Base-by-base conservation (phyloP, 2,888 invertebrate species). In the Microctonus aethiopoides region DNA sequence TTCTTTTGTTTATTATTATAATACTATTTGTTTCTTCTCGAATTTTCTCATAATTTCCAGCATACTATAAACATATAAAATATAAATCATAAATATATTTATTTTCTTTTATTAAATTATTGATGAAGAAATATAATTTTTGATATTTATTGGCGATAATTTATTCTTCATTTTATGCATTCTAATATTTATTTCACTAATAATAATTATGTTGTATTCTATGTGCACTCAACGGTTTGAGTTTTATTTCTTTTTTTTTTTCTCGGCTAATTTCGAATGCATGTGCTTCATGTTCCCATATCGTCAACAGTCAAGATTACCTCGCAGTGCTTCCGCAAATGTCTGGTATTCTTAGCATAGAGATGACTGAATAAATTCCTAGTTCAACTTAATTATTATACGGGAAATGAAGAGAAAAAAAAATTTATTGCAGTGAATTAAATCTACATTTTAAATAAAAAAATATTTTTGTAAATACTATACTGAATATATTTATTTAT, bases 241-340 rank as follows among this genome's bases (percentile, higher is more conserved):
- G 41, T 2, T 54, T 52, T 20, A n/a, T n/a, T 52, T 6, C 52
- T 52, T 51, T 51, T 54, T 54, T 24, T 54, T 54, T 54, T 54
- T 54, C 9, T 54, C 54, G 24, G 26, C 26, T 24, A 54, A 54
- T 26, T 54, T n/a, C 54, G 54, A 54, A 24, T 54, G 54, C 54
- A n/a, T 7, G 46, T 7, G 24, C 36, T 5, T 13, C n/a, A 5
- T 20, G 5, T 2, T 26, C n/a, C n/a, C 24, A 54, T n/a, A 54
- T 54, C 13, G 54, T 54, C 26, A 26, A 24, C 46, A 26, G 54
- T 54, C 11, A 24, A 11, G 13, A n/a, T 24, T 24, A 24, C 13
- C 54, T 22, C n/a, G 54, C 24, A 24, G 26, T 24, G 26, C 54
- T 54, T 54, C 54, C 54, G 54, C 54, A 54, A 54, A 29, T 29